These are phyloP conservation scores for Papilio machaon DNA, from an alignment of 1,140 invertebrate genomes.

Conservation along the genomic window DNA sequence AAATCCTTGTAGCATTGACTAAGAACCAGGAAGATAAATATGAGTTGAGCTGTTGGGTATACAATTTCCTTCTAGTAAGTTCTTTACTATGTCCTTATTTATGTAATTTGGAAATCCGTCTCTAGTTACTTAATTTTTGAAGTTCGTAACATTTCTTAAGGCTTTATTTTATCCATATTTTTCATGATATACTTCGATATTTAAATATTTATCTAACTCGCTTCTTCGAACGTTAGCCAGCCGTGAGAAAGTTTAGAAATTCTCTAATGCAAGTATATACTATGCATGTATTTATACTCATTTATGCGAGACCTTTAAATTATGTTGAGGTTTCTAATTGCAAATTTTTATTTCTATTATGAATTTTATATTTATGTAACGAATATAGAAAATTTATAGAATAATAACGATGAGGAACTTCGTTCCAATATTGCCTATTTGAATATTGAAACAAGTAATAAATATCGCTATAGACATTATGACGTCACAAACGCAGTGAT, in stretches of 20 bases:
- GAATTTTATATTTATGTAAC: not conserved
- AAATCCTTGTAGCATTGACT: too few species aligned
- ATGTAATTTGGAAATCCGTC: too few species aligned
- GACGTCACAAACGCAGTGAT: not conserved
- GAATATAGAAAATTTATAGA: too few species aligned
- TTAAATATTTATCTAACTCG: slow-evolving; percentile 1
- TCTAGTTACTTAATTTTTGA: not conserved
- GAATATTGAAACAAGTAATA: too few species aligned
- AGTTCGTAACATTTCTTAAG: not conserved
- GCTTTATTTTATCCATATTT: not conserved
- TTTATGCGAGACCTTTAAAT: not conserved
- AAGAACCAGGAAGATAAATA: too few species aligned
- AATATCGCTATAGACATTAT: not conserved
- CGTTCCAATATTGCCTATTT: too few species aligned
- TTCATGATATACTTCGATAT: not conserved
- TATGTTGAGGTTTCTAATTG: not conserved
- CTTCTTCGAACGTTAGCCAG: not conserved
- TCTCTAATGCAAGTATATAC: not conserved
- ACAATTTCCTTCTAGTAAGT: too few species aligned
- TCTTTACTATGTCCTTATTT: too few species aligned
- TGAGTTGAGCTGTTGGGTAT: too few species aligned
- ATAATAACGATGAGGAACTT: too few species aligned
- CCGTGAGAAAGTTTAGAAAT: not conserved
- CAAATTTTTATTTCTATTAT: not conserved
- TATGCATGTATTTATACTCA: not conserved